Conservation (phyloP, 2,888 invertebrate genomes). For the Rhagonycha lutea region DNA sequence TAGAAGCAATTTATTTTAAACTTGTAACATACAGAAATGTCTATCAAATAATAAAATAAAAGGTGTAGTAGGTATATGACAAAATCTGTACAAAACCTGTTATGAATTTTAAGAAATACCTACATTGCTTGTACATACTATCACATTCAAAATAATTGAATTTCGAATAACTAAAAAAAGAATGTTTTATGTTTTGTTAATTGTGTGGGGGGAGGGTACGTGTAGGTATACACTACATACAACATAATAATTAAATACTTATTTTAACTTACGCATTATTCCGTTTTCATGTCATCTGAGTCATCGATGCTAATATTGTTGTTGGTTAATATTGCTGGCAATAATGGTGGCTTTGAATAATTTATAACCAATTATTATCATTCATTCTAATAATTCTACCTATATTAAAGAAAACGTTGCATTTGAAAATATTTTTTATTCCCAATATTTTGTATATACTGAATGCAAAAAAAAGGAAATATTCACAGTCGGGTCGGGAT, state of each 20-base stretch:
- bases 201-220: not conserved
- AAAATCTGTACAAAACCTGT: not conserved
- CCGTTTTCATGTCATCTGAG: not conserved
- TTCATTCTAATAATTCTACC: too few relatives aligned
- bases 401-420: too few relatives aligned
- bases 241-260: not conserved
- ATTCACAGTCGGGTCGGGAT: too few relatives aligned
- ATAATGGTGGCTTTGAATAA: too few relatives aligned
- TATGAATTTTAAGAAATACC: not conserved
- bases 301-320: too few relatives aligned
- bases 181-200: not conserved
- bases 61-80: not conserved
- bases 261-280: not conserved
- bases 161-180: not conserved
- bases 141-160: not conserved
- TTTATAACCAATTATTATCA: too few relatives aligned
- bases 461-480: too few relatives aligned
- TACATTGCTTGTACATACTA: not conserved
- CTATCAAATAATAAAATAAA: not conserved
- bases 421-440: too few relatives aligned
- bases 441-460: too few relatives aligned
- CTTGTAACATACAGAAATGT: not conserved
- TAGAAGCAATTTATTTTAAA: not conserved
- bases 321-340: too few relatives aligned
- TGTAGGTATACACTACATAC: not conserved